A percentile compares a stretch with the other conserved stretches of the same genome.
phyloP scores from a whole-genome alignment of 2,113 vertebrate genomes.

The Megalops atlanticus region DNA sequence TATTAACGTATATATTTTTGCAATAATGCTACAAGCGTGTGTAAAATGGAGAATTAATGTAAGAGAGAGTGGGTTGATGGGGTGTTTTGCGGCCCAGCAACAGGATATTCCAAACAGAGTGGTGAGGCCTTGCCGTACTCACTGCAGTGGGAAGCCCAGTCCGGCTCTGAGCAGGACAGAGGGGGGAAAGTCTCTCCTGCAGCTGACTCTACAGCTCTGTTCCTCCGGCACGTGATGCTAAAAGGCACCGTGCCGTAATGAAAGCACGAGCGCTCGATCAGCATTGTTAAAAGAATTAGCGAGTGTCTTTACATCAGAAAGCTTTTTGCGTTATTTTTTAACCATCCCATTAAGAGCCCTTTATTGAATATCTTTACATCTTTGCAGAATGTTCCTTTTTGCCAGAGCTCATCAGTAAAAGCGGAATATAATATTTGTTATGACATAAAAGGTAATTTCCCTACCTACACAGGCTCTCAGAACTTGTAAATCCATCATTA shows the following conservation, averaged over 20 bases:
- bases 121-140: too few relatives aligned
- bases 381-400: constrained; percentile 82
- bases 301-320: constrained; percentile 98
- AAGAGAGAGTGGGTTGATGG: too few relatives aligned
- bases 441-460: constrained; percentile 57
- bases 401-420: constrained; percentile 54
- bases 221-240: constrained; percentile 86
- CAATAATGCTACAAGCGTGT: too few relatives aligned
- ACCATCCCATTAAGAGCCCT: constrained; percentile 89
- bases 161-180: constrained; percentile 81
- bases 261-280: constrained; percentile 97
- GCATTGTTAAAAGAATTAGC: constrained; percentile 94
- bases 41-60: too few relatives aligned
- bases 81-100: too few relatives aligned
- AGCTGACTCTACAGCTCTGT: too few relatives aligned
- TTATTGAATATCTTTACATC: constrained; percentile 91
- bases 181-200: too few relatives aligned
- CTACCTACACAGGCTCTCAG: constrained; percentile 52
- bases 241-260: constrained; percentile 91
- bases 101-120: too few relatives aligned
- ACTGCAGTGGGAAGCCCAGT: constrained; percentile 76
- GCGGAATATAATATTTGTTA: constrained; percentile 64
- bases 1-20: too few relatives aligned
- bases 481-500: constrained; percentile 60
- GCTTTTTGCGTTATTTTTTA: constrained; percentile 77